Evolutionary conservation across 1,140 invertebrate species (phyloP).

Genomic region (Drosophila kepulauana): DNA sequence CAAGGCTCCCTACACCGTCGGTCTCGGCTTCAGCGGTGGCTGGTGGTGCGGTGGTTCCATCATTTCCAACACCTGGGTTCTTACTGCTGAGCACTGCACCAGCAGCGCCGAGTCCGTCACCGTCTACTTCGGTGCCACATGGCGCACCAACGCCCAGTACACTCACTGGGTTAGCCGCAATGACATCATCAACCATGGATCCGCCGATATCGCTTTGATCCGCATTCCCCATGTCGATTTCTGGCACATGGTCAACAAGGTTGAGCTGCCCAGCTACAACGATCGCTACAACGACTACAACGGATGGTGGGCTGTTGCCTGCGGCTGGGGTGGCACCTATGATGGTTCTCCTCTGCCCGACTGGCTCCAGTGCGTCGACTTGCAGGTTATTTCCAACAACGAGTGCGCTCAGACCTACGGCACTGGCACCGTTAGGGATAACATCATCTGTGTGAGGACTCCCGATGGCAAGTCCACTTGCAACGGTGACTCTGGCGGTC

Average conservation of each 20-base stretch:
- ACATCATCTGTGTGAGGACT: slow-evolving; percentile 69
- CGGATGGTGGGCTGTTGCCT: slow-evolving; percentile 58
- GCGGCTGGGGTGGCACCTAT: slow-evolving; percentile 61
- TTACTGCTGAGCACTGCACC: slow-evolving; percentile 85
- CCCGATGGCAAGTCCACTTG: slow-evolving; percentile 68
- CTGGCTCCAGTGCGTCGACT: slow-evolving; percentile 54
- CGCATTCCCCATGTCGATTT: slow-evolving; percentile 60
- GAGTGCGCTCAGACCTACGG: slow-evolving; percentile 38
- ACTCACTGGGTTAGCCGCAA: slow-evolving; percentile 45
- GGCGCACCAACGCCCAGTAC: slow-evolving; percentile 54
- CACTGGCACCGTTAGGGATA: slow-evolving; percentile 31
- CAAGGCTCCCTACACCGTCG: slow-evolving; percentile 86
- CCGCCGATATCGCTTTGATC: slow-evolving; percentile 62
- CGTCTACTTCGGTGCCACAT: too few relatives aligned
- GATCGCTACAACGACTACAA: slow-evolving; percentile 53
- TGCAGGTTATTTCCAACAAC: slow-evolving; percentile 43
- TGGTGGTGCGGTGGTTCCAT: slow-evolving; percentile 85
- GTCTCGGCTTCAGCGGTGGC: slow-evolving; percentile 75
- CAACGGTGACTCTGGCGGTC: slow-evolving; percentile 87
- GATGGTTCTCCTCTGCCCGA: slow-evolving; percentile 56
- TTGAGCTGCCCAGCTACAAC: slow-evolving; percentile 60
- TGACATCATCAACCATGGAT: slow-evolving; percentile 54
- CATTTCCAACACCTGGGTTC: slow-evolving; percentile 85
- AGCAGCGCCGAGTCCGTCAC: too few relatives aligned
- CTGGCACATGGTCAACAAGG: slow-evolving; percentile 56